These are phyloP conservation scores for Brevipalpus yothersi DNA, from an alignment of 1,140 invertebrate species.

Conservation along the genomic window DNA sequence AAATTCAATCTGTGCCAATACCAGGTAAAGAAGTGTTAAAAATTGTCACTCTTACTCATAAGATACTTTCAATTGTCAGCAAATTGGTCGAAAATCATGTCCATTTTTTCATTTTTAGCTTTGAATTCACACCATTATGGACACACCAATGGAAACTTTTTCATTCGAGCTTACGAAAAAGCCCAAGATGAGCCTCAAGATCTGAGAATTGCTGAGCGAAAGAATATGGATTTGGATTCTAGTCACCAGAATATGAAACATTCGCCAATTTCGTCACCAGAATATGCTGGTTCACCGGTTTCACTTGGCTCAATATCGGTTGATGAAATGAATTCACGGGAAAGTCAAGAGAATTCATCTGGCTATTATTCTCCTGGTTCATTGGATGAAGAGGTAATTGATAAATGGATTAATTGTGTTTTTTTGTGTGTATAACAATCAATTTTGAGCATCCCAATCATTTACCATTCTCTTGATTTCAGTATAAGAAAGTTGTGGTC, in stretches of 20 bases:
- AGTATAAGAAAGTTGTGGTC: not conserved
- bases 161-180: too few relatives aligned
- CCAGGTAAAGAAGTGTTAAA: too few relatives aligned
- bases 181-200: not conserved
- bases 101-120: too few relatives aligned
- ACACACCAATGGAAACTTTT: too few relatives aligned
- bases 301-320: not conserved
- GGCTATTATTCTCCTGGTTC: not conserved
- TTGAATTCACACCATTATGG: too few relatives aligned
- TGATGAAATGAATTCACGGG: not conserved
- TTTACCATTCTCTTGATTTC: not conserved
- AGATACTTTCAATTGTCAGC: too few relatives aligned
- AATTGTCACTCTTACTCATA: too few relatives aligned
- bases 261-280: not conserved
- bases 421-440: not conserved
- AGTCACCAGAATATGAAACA: not conserved
- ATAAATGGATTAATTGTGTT: not conserved
- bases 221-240: not conserved
- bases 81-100: too few relatives aligned
- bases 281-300: not conserved
- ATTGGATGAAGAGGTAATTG: not conserved
- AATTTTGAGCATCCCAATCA: not conserved
- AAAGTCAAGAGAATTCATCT: not conserved
- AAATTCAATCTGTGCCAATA: too few relatives aligned
- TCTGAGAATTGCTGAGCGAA: not conserved